Base-by-base conservation (phyloP, 2,888 invertebrate species). In the Arctia plantaginis region DNA sequence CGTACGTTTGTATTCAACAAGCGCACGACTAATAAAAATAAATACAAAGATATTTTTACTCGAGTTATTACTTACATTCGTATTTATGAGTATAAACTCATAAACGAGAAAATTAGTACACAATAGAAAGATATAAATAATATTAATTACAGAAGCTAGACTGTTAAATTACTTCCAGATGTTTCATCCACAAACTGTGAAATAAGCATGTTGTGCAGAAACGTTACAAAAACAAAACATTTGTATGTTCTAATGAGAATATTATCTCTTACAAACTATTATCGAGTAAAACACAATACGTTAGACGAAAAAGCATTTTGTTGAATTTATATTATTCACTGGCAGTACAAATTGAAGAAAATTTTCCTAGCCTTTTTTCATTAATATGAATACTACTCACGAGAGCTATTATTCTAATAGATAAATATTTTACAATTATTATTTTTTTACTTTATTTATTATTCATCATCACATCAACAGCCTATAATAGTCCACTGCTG, bases 51-150 rank as follows among this genome's bases (percentile, higher is more conserved):
- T 23, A 51, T 23, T 51, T 23, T 51, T 1, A 1, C 23, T 51
- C 8, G 6, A 51, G 23, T 20, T 51, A 23, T 23, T 51, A 51
- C 51, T 51, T 51, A 18, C 23, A 23, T 51, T 51, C 23, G 23
- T 51, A 51, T 51, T 51, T 27, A 59, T 27, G 4, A 27, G 59
- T 27, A 27, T 12, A 59, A 27, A 59, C 13, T 59, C 27, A 68
- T 72, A 64, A 74, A 67, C 66, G 33, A 6, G 13, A 64, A 23
- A 51, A 64, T 68, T 66, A 64, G 35, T 41, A 70, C 62, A 64
- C 64, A 64, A 64, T 20, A 20, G 27, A 13, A 30, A 33, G 44
- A 51, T 33, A 69, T 68, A 51, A 62, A 33, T 23, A 39, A 44
- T 64, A 41, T 41, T 62, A 39, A 70, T 44, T 44, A 20, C 27